Conservation (phyloP, 2,797 vertebrate species). For the Gallinago stenura region DNA sequence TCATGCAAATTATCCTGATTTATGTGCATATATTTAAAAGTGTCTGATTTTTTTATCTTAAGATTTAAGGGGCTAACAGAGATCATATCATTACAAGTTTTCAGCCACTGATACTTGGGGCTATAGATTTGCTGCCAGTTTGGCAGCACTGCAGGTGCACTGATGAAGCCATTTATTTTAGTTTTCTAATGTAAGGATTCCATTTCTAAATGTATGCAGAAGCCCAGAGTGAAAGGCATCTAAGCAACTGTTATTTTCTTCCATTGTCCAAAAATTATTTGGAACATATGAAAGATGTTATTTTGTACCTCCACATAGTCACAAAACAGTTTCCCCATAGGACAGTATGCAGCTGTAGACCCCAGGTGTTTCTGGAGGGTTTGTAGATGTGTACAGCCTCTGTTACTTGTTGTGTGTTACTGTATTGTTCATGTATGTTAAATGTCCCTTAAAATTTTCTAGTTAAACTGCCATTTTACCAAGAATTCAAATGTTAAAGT, state of each 20-base stretch:
- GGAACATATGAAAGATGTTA: neutral
- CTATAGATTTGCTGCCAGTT: neutral
- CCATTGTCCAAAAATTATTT: neutral
- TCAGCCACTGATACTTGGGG: neutral
- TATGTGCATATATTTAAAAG: neutral
- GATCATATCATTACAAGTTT: neutral
- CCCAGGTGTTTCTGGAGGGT: neutral
- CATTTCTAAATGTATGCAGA: neutral
- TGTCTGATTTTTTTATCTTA: neutral
- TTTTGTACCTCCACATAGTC: neutral
- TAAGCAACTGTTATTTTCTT: neutral
- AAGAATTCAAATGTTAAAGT: neutral
- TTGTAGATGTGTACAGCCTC: neutral
- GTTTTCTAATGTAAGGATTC: neutral
- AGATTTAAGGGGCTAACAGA: neutral
- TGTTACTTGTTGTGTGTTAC: too few species aligned
- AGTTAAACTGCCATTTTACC: neutral
- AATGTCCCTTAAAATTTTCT: neutral
- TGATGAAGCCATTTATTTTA: neutral
- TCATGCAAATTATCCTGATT: neutral
- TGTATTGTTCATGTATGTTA: neutral
- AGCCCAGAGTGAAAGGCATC: neutral
- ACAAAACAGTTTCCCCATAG: neutral
- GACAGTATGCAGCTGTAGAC: neutral
- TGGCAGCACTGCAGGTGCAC: neutral